These are phyloP conservation scores for Aradus depressus DNA, from an alignment of 2,888 invertebrate species.

Conservation along the genomic window DNA sequence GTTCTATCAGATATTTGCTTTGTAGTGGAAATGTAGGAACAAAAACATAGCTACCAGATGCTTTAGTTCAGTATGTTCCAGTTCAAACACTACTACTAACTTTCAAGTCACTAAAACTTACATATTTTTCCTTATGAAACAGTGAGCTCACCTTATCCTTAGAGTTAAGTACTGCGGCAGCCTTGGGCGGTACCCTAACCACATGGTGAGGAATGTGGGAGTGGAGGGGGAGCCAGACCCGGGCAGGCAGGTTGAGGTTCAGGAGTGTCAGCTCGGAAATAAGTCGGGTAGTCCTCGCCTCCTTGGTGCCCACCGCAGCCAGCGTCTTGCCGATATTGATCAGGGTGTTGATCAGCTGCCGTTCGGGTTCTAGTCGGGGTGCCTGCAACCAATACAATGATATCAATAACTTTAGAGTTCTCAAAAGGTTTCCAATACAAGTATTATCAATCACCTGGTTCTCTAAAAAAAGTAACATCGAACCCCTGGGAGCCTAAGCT, in stretches of 20 bases:
- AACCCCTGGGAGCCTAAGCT: too few species aligned
- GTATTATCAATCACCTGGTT: too few species aligned
- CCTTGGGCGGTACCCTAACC: slow-evolving; percentile 91
- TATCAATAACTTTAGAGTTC: too few species aligned
- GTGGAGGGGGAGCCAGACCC: slow-evolving; percentile 94
- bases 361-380: slow-evolving; percentile 68
- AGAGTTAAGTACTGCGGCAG: slow-evolving; percentile 95
- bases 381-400: slow-evolving; percentile 49
- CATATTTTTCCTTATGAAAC: too few species aligned
- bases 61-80: too few species aligned
- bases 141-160: slow-evolving; percentile 84
- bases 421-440: too few species aligned
- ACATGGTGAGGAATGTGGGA: slow-evolving; percentile 73
- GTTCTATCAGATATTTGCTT: too few species aligned
- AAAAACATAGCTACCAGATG: too few species aligned
- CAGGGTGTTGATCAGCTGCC: slow-evolving; percentile 78
- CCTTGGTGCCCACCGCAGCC: slow-evolving; percentile 71
- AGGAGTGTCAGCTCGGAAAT: slow-evolving; percentile 86
- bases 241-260: slow-evolving; percentile 92
- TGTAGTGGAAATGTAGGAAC: too few species aligned
- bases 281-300: slow-evolving; percentile 82
- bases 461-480: too few species aligned
- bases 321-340: slow-evolving; percentile 76
- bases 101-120: too few species aligned
- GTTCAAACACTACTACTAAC: too few species aligned